A percentile compares a stretch with the other conserved stretches of the same genome.
Conservation (phyloP, 2,888 invertebrate species). For the Scaptomyza parva region DNA sequence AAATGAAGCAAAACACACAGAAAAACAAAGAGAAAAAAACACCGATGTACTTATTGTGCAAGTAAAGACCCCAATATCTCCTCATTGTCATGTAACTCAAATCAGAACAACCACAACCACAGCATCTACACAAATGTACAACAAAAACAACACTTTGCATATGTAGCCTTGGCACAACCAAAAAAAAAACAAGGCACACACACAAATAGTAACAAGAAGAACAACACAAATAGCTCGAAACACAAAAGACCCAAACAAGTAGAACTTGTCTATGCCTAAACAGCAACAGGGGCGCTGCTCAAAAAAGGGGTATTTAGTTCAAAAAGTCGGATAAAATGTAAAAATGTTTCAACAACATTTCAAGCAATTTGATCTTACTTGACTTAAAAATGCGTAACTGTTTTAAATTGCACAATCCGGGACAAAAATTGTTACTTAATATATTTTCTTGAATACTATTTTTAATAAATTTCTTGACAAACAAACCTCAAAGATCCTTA, state of each 20-base stretch:
- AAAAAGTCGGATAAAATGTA: background rate
- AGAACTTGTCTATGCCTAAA: slow-evolving; percentile 74
- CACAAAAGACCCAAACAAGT: slow-evolving; percentile 64
- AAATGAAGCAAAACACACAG: slow-evolving; percentile 16
- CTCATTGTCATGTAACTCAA: slow-evolving; percentile 72
- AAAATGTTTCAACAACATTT: too few relatives aligned
- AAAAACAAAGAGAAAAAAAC: slow-evolving; percentile 17
- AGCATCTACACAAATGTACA: slow-evolving; percentile 46
- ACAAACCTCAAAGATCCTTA: too few relatives aligned
- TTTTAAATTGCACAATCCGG: too few relatives aligned
- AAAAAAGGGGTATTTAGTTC: slow-evolving; percentile 16
- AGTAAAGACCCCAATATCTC: slow-evolving; percentile 59
- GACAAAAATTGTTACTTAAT: too few relatives aligned
- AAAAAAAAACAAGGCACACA: slow-evolving; percentile 52
- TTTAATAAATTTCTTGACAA: too few relatives aligned
- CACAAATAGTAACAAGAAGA: slow-evolving; percentile 47
- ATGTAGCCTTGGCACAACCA: slow-evolving; percentile 56
- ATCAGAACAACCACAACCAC: slow-evolving; percentile 48
- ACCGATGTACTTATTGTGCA: slow-evolving; percentile 70
- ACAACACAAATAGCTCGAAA: slow-evolving; percentile 52
- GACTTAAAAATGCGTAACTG: too few relatives aligned
- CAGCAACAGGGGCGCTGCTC: slow-evolving; percentile 41
- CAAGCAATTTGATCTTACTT: too few relatives aligned
- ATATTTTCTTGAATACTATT: too few relatives aligned
- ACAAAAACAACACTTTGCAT: slow-evolving; percentile 75